A percentile compares a stretch with the other conserved stretches of the same genome.
These are phyloP conservation scores for Panurus biarmicus DNA, from an alignment of 2,113 vertebrate genomes.

Conservation along the genomic window DNA sequence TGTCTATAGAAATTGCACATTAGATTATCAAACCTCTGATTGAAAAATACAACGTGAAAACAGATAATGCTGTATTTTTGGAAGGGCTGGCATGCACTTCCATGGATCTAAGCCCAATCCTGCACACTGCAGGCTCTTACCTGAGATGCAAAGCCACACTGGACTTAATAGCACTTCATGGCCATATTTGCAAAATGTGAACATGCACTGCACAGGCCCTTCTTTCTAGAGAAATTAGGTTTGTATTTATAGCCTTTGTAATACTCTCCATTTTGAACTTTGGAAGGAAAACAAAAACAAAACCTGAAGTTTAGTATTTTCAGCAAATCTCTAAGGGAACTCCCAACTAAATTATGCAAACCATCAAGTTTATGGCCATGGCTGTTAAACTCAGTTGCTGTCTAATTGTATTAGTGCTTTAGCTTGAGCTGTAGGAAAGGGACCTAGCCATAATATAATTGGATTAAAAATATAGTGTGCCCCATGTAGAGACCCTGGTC, in stretches of 20 bases:
- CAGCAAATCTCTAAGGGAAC: not conserved
- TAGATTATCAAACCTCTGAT: not conserved
- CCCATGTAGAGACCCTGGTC: conserved; percentile 2
- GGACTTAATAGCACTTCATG: not conserved
- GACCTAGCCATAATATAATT: not conserved
- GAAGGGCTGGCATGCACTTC: not conserved
- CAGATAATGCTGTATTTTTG: not conserved
- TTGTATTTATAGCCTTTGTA: not conserved
- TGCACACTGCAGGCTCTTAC: not conserved
- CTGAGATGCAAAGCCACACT: not conserved
- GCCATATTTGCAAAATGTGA: not conserved
- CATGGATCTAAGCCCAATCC: not conserved
- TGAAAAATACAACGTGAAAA: not conserved
- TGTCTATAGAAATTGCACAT: not conserved
- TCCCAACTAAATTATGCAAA: not conserved
- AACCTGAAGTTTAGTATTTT: not conserved
- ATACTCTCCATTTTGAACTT: not conserved
- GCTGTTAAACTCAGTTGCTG: not conserved
- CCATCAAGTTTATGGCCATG: conserved; percentile 11
- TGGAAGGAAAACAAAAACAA: not conserved
- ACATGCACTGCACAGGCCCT: not conserved
- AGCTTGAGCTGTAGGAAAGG: not conserved
- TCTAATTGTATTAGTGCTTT: conserved; percentile 16
- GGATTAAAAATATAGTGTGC: conserved; percentile 33
- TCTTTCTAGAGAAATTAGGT: not conserved